phyloP scores from a whole-genome alignment of 1,140 invertebrate species.

The Brachionus asplanchnoidis region DNA sequence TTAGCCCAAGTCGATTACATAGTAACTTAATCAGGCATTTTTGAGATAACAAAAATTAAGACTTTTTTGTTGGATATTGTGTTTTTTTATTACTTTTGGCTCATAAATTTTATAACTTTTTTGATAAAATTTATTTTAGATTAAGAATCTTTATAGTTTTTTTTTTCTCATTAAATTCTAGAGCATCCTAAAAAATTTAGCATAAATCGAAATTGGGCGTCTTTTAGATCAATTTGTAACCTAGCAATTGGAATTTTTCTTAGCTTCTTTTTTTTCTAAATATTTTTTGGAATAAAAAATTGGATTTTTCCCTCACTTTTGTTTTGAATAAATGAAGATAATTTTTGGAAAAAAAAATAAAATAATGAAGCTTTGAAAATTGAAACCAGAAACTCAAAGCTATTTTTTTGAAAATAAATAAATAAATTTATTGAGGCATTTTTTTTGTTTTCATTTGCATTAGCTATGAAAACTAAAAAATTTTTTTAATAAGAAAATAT shows the following conservation, averaged over 20 bases:
- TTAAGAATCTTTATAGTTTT: not conserved
- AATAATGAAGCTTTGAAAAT: no score
- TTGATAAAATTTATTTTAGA: not conserved
- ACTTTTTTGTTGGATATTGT: not conserved
- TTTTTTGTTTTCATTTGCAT: no score
- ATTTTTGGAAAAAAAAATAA: no score
- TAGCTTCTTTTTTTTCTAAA: not conserved
- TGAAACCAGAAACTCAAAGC: no score
- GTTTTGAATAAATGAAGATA: no score
- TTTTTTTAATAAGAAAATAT: no score
- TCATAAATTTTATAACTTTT: not conserved
- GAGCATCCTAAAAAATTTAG: not conserved
- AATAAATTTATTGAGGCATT: no score
- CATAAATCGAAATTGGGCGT: not conserved
- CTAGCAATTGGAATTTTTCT: not conserved
- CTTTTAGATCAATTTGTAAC: slow-evolving; percentile 13
- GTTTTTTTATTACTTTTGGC: not conserved
- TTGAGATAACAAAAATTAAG: not conserved
- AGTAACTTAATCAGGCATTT: not conserved
- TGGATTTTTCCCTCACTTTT: no score
- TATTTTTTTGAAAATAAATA: no score
- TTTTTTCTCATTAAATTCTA: not conserved
- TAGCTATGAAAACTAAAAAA: no score
- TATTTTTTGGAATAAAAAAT: not conserved
- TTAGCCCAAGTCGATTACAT: not conserved